Conservation (phyloP, 2,888 invertebrate species). For the Chrysolina oricalcia region DNA sequence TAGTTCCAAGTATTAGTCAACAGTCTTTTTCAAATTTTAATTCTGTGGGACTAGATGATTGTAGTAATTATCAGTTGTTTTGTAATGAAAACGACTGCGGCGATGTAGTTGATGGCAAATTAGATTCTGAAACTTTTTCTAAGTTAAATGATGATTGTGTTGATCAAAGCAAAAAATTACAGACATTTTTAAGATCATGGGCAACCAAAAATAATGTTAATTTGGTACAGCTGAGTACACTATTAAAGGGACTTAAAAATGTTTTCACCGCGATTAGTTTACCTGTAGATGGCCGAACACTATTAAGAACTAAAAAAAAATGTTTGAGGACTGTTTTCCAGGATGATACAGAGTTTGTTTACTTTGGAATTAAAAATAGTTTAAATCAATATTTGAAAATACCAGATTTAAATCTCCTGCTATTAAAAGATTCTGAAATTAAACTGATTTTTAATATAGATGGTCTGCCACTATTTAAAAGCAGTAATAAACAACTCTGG, state of each 20-base stretch:
- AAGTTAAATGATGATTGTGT: slow-evolving; percentile 22
- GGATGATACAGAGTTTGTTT: slow-evolving; percentile 28
- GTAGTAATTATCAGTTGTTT: slow-evolving; percentile 28
- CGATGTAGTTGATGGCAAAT: slow-evolving; percentile 25
- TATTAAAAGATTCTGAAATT: slow-evolving; percentile 28
- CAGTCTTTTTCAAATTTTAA: slow-evolving; percentile 11
- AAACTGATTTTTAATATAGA: slow-evolving; percentile 26
- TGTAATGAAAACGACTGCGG: slow-evolving; percentile 26
- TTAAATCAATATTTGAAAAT: slow-evolving; percentile 25
- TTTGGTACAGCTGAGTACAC: slow-evolving; percentile 26
- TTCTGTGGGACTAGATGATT: slow-evolving; percentile 20
- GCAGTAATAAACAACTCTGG: slow-evolving; percentile 28
- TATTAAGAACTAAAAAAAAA: slow-evolving; percentile 31
- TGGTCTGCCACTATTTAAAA: slow-evolving; percentile 33
- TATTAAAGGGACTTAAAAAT: slow-evolving; percentile 28
- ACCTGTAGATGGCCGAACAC: slow-evolving; percentile 32
- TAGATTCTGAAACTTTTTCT: slow-evolving; percentile 22
- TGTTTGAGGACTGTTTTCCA: slow-evolving; percentile 29
- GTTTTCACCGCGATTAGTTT: slow-evolving; percentile 24
- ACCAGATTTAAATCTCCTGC: slow-evolving; percentile 26
- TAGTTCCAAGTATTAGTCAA: slow-evolving; percentile 29
- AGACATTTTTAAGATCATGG: slow-evolving; percentile 25
- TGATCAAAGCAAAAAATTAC: slow-evolving; percentile 23
- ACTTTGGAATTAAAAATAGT: slow-evolving; percentile 26
- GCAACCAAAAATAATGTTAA: slow-evolving; percentile 25